Evolutionary conservation across 1,140 invertebrate species (phyloP), one percentile per base, ranked within the genome.

Genomic region (Drosophila setifemur): DNA sequence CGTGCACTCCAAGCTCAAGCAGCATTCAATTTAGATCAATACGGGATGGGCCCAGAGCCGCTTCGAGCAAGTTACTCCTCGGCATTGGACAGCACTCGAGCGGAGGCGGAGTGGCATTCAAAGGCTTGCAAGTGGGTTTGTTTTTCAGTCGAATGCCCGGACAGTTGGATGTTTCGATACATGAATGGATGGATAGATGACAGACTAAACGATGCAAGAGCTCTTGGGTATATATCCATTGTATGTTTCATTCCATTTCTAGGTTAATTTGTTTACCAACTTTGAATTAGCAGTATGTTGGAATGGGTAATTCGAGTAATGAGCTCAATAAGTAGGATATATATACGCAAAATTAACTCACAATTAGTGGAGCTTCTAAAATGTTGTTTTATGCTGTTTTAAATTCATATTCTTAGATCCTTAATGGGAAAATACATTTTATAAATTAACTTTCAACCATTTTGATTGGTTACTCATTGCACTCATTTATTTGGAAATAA

Each of bases 1-100:
- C 29, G 23, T 35, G 25, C 57, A 39, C 60, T 64, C 39, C 68
- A 60, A 35, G 29, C 61, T 77, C 44, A 66, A 83, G 63, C 49
- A 66, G 73, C 78, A 70, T 74, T 78, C 79, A 79, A 85, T 83
- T 78, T 83, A 78, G 73, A 79, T 85, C 79, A 85, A 72, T 83
- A 60, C 42, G 26, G 53, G 55, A 25, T 52, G 53, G 11, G 12
- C 19, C 25, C 26, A 11, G 28, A 71, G 39, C 42, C 29, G 31
- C 61, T 52, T 33, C 40, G 54, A 77, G 68, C 39, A 57, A 53
- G 61, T 63, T 69, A 39, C 58, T 61, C 60, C 64, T 78, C 54
- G 29, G 61, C 53, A 57, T 53, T 52, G 69, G 85, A 57, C 73
- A 70, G 55, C 74, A 85, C 73, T 85, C 79, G 66, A 70, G 61